Evolutionary conservation across 2,113 vertebrate species (phyloP), one percentile per base, ranked within the genome.

Genomic region (Erinaceus europaeus): DNA sequence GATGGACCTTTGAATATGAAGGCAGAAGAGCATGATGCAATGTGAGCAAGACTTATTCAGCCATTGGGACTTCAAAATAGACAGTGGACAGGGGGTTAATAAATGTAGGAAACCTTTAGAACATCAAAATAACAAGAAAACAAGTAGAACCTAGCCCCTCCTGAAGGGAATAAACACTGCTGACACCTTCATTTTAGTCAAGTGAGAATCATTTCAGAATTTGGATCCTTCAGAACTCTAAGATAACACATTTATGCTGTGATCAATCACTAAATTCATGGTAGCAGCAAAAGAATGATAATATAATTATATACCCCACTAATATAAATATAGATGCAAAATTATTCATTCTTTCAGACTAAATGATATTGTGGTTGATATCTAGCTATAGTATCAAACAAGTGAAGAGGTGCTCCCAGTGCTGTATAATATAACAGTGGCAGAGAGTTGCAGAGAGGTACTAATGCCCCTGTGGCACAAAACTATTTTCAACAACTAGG

Each of bases 311-410:
- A 73, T 34, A 72, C 84, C 20, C 71, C 4, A 25, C 10, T 25
- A 44, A 65, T 57, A 85, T 62, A 57, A 4, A 9, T 52, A 25
- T 12, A 62, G 25, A 27, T 7, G 75, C 14, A 73, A 62, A 84
- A 50, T 86, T 62, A 76, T 64, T 73, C 36, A 57, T 6, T 77
- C 14, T 76, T 76, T 61, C 53, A 61, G 32, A 86, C 13, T 59
- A 82, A 72, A 44, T 53, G 23, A 38, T 21, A 48, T 52, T 81
- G 12, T 17, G 23, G 50, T 59, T 57, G 72, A 40, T 52, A 90
- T 87, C 36, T 52, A 72, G 40, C 77, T 52, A 86, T n/a, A n/a
- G n/a, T n/a, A n/a, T n/a, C 48, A 86, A 27, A 27, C 55, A 77
- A 77, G 7, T 21, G 73, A 61, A 59, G 6, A 77, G 25, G 50